Conservation (phyloP, 92 coral and sea anemone species). For the Epizoanthus rinbou region DNA sequence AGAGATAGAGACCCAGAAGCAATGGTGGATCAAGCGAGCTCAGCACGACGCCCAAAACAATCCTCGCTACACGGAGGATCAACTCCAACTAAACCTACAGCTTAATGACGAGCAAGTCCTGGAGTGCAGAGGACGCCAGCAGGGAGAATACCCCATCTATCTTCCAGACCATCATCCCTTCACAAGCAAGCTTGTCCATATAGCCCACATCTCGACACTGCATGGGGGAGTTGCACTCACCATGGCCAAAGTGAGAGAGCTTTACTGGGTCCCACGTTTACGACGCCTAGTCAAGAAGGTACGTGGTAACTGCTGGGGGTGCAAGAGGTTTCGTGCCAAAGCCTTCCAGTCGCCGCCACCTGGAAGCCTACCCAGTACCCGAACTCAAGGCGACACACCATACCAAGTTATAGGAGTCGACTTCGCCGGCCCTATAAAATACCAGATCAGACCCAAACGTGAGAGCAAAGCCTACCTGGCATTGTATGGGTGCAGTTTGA, state of each 20-base stretch:
- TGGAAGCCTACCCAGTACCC: not conserved
- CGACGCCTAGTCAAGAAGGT: slow-evolving; percentile 37
- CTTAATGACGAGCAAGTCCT: slow-evolving; percentile 39
- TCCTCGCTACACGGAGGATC: slow-evolving; percentile 20
- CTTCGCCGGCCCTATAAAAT: not conserved
- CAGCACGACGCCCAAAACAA: slow-evolving; percentile 30
- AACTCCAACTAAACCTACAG: slow-evolving; percentile 53
- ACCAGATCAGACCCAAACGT: not conserved
- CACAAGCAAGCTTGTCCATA: slow-evolving; percentile 49
- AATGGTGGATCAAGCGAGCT: slow-evolving; percentile 43
- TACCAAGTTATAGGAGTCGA: not conserved
- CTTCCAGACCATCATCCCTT: slow-evolving; percentile 43
- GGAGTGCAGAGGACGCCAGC: slow-evolving; percentile 48
- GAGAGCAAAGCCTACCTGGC: slow-evolving; percentile 49
- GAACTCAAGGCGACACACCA: not conserved
- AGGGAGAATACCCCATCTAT: slow-evolving; percentile 45
- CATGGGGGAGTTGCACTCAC: slow-evolving; percentile 39
- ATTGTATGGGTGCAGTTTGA: slow-evolving; percentile 43
- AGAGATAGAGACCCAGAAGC: slow-evolving; percentile 23
- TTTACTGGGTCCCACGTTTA: slow-evolving; percentile 46
- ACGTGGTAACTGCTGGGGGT: slow-evolving; percentile 43
- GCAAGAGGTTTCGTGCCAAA: slow-evolving; percentile 30
- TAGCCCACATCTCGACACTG: slow-evolving; percentile 31
- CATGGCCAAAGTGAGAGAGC: slow-evolving; percentile 49
- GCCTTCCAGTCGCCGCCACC: not conserved